Conservation (phyloP, 2,797 vertebrate genomes). For the Cetoscarus ocellatus region DNA sequence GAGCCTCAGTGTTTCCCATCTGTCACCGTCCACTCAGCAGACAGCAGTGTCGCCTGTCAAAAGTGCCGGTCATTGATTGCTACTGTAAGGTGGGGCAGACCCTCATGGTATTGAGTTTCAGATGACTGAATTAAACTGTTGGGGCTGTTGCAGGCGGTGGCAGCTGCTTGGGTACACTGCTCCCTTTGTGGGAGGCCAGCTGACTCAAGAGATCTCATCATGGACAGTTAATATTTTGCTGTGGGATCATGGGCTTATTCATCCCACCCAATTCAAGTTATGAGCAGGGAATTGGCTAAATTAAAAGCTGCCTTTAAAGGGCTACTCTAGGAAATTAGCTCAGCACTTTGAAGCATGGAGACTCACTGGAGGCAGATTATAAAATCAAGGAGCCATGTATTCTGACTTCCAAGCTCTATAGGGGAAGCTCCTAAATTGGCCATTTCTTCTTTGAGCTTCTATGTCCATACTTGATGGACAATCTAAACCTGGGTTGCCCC, state of each 20-base stretch:
- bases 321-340: background rate
- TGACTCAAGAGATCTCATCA: constrained; percentile 66
- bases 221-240: constrained; percentile 52
- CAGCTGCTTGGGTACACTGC: constrained; percentile 74
- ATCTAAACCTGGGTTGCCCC: background rate
- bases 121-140: constrained; percentile 51
- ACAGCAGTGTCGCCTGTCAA: constrained; percentile 76
- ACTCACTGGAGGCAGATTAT: constrained; percentile 4
- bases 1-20: constrained; percentile 74
- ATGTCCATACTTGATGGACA: too few species aligned
- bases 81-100: constrained; percentile 70
- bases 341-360: background rate
- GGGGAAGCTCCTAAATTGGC: background rate
- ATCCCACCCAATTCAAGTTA: constrained; percentile 23
- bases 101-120: constrained; percentile 63
- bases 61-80: constrained; percentile 79
- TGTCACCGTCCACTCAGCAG: constrained; percentile 73
- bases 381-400: background rate
- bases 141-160: constrained; percentile 47
- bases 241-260: constrained; percentile 43
- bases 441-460: background rate
- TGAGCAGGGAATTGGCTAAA: constrained; percentile 19
- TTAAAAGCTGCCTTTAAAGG: constrained; percentile 24
- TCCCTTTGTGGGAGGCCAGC: constrained; percentile 58
- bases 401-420: background rate